Evolutionary conservation across 2,797 vertebrate species (phyloP).

Genomic region (Sebastes miniatus): DNA sequence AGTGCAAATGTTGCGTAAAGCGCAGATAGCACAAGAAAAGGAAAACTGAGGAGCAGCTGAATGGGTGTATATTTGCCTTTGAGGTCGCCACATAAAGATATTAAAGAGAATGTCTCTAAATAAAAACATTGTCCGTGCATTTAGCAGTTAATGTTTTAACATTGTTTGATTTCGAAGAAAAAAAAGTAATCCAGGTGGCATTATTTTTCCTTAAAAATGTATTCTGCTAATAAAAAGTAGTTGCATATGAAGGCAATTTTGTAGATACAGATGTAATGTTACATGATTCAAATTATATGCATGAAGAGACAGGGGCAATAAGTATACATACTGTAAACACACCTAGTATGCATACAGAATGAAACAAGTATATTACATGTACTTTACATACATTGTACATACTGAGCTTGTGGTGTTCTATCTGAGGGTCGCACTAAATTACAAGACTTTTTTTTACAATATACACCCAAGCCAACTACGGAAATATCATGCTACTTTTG

Average conservation of each 20-base stretch:
- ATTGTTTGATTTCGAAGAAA: background rate
- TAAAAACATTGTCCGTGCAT: background rate
- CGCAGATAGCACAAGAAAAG: background rate
- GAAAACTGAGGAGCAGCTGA: background rate
- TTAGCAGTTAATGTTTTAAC: background rate
- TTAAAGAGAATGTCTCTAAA: background rate
- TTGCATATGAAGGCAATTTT: background rate
- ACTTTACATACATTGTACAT: background rate
- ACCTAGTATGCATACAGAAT: background rate
- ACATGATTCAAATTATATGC: background rate
- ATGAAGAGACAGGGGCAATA: background rate
- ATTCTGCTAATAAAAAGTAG: background rate
- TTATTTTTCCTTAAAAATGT: background rate
- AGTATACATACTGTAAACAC: background rate
- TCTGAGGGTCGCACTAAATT: background rate
- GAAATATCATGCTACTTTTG: slow-evolving; percentile 5
- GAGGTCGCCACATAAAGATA: background rate
- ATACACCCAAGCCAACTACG: slow-evolving; percentile 19
- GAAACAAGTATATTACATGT: background rate
- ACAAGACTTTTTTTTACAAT: background rate
- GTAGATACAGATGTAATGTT: background rate
- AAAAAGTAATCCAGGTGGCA: background rate
- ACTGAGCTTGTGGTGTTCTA: background rate
- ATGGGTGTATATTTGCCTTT: background rate
- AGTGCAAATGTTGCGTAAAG: background rate